Evolutionary conservation across 2,888 invertebrate species (phyloP).

Genomic region (Sipha maydis): DNA sequence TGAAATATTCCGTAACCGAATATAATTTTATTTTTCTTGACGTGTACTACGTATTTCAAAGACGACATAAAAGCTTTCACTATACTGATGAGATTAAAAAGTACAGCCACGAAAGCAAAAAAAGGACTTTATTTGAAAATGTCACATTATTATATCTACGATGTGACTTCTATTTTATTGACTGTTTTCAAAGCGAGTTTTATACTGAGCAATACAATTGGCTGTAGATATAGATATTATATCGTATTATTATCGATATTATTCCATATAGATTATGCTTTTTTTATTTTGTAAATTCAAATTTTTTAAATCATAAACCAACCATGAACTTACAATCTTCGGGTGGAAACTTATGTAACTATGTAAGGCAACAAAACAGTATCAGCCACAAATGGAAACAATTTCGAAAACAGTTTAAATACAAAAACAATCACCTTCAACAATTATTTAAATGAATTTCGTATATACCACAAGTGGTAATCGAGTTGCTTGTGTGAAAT

Average conservation of each 20-base stretch:
- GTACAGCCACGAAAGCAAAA: not conserved
- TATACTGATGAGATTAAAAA: slow-evolving; percentile 2
- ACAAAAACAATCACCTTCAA: not conserved
- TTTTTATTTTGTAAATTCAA: not conserved
- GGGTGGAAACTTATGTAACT: not conserved
- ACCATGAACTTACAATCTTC: not conserved
- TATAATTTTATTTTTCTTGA: not conserved
- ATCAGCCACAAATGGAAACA: not conserved
- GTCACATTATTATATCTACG: not conserved
- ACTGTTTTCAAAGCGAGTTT: not conserved
- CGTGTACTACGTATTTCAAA: not conserved
- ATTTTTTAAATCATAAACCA: not conserved
- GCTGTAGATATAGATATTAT: no score
- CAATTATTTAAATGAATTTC: not conserved
- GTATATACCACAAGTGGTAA: not conserved
- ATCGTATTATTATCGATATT: no score
- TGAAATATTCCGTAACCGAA: not conserved
- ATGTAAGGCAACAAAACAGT: not conserved
- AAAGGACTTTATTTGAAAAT: not conserved
- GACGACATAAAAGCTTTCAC: not conserved
- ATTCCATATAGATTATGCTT: not conserved
- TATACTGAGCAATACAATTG: not conserved
- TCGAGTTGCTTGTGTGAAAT: not conserved
- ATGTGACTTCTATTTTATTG: not conserved
- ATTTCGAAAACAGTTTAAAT: not conserved